Evolutionary conservation across 2,113 vertebrate genomes (phyloP).

Genomic region (Hemichromis elongatus): DNA sequence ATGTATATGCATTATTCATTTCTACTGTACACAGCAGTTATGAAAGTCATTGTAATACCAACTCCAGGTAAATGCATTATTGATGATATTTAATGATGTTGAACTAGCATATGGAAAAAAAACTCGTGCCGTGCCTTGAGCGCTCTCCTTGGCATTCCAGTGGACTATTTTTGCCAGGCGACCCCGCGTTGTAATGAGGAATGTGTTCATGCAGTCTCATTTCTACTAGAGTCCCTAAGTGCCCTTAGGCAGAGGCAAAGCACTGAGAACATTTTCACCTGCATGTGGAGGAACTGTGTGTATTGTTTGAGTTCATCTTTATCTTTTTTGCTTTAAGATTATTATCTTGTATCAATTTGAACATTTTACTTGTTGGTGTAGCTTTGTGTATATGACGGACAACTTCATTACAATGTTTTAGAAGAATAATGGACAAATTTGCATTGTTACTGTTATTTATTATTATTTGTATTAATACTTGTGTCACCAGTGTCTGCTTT

Average conservation of each 20-base stretch:
- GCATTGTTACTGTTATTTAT: no score
- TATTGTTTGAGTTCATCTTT: not conserved
- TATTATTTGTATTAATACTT: no score
- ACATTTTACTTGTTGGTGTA: not conserved
- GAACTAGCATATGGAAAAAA: constrained; percentile 58
- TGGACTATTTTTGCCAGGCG: constrained; percentile 24
- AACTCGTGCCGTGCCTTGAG: constrained; percentile 49
- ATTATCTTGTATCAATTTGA: not conserved
- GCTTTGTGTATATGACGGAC: not conserved
- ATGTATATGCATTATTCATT: constrained; percentile 35
- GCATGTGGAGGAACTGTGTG: not conserved
- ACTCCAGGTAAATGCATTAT: constrained; percentile 68
- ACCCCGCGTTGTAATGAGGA: constrained; percentile 49
- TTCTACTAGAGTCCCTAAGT: constrained; percentile 53
- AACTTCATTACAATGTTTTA: not conserved
- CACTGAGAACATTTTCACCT: not conserved
- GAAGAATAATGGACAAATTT: not conserved
- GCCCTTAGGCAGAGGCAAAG: constrained; percentile 18
- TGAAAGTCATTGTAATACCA: constrained; percentile 38
- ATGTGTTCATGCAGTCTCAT: constrained; percentile 50
- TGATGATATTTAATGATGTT: constrained; percentile 65
- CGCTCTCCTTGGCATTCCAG: constrained; percentile 32
- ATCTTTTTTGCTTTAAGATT: not conserved
- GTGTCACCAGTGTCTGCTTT: not conserved
- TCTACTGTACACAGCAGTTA: constrained; percentile 34